Percentiles rank a stretch among this genome's conserved stretches.
phyloP scores from a whole-genome alignment of 2,113 vertebrate species.

The Cranoglanis bouderius region DNA sequence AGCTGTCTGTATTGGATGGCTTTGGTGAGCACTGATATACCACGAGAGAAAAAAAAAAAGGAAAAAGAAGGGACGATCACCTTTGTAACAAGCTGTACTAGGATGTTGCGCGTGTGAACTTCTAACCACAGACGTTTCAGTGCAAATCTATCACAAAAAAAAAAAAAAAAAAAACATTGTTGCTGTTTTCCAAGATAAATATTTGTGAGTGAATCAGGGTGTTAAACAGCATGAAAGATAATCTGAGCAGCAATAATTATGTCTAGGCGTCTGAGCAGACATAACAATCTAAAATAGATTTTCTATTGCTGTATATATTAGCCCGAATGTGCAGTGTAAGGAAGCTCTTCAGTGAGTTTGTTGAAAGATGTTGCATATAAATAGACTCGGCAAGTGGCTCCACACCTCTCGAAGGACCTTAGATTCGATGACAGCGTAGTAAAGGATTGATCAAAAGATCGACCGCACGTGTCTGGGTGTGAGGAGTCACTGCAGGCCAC shows the following conservation, averaged over 20 bases:
- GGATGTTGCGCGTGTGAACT: not conserved
- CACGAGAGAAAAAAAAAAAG: not conserved
- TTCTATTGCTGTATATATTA: not conserved
- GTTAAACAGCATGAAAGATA: not conserved
- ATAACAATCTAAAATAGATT: constrained; percentile 11
- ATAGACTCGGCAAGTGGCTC: constrained; percentile 35
- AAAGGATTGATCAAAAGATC: constrained; percentile 37
- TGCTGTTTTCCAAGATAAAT: constrained; percentile 1
- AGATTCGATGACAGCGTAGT: constrained; percentile 31
- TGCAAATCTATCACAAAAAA: not conserved
- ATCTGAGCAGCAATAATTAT: not conserved
- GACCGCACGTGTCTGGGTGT: constrained; percentile 16
- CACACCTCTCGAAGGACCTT: constrained; percentile 20
- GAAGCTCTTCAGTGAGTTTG: not conserved
- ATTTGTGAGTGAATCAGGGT: not conserved
- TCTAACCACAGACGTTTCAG: not conserved
- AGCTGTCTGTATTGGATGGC: not conserved
- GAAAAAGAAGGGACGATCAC: not conserved
- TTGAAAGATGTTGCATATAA: constrained; percentile 27
- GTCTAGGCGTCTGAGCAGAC: constrained; percentile 2
- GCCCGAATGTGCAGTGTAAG: not conserved
- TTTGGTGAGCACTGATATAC: not conserved
- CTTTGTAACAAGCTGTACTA: not conserved
- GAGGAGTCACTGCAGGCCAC: constrained; percentile 23
- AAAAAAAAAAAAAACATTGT: not conserved